These are phyloP conservation scores for Sarcophaga bullata DNA, from an alignment of 1,140 invertebrate species.

Conservation along the genomic window DNA sequence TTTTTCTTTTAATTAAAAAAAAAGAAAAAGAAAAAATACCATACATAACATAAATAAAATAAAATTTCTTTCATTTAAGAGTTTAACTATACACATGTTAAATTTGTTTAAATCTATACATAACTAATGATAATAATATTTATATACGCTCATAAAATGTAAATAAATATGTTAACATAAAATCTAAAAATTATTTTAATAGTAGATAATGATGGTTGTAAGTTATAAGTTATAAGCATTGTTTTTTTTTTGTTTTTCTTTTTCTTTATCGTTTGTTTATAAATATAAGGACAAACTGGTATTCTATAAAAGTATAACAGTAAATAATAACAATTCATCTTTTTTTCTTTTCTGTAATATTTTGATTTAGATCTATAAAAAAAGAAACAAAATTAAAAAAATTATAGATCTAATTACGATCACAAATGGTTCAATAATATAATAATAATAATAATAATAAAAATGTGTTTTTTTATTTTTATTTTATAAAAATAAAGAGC, in stretches of 20 bases:
- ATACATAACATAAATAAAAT: slow-evolving; percentile 20
- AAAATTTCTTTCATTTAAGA: neutral
- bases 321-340: slow-evolving; percentile 18
- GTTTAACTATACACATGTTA: neutral
- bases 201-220: neutral
- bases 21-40: slow-evolving; percentile 4
- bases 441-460: slow-evolving; percentile 14
- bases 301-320: slow-evolving; percentile 25
- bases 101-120: no score
- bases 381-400: slow-evolving; percentile 17
- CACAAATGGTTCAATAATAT: slow-evolving; percentile 31
- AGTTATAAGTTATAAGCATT: neutral
- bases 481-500: slow-evolving; percentile 25
- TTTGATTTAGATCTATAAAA: slow-evolving; percentile 25
- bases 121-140: no score
- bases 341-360: slow-evolving; percentile 8
- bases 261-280: neutral
- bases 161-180: neutral
- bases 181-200: slow-evolving; percentile 16
- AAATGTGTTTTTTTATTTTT: slow-evolving; percentile 1
- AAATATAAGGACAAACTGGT: slow-evolving; percentile 21
- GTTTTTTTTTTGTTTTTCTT: no score
- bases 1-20: slow-evolving; percentile 20
- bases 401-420: slow-evolving; percentile 31
- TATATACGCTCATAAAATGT: neutral